phyloP scores from a whole-genome alignment of 1,140 invertebrate species.

The Gonioctena quinquepunctata region DNA sequence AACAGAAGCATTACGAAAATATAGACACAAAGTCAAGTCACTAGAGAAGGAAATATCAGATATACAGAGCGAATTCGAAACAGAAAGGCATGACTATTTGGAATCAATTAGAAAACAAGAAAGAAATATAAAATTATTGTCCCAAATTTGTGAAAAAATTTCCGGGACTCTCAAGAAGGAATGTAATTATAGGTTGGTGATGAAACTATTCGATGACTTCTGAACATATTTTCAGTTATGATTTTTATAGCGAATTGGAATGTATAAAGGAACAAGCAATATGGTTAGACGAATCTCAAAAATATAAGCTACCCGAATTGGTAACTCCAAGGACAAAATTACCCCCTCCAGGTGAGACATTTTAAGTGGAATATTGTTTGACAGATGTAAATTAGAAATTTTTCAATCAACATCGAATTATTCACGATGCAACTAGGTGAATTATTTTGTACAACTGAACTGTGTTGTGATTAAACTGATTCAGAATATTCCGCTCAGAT shows the following conservation, averaged over 20 bases:
- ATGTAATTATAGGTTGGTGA: slow-evolving; percentile 70
- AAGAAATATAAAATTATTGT: slow-evolving; percentile 70
- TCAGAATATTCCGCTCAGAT: too few species aligned
- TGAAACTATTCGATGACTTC: neutral
- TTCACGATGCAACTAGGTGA: too few species aligned
- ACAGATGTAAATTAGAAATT: too few species aligned
- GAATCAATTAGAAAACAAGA: slow-evolving; percentile 83
- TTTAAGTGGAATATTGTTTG: neutral
- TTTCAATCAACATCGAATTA: too few species aligned
- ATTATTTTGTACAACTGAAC: too few species aligned
- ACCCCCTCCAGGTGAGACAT: slow-evolving; percentile 63
- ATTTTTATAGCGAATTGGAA: slow-evolving; percentile 64
- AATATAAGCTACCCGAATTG: slow-evolving; percentile 75
- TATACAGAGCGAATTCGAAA: slow-evolving; percentile 83
- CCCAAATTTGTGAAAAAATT: slow-evolving; percentile 73
- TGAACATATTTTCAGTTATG: neutral
- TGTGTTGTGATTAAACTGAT: too few species aligned
- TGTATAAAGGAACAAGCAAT: slow-evolving; percentile 69
- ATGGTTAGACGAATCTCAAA: slow-evolving; percentile 78
- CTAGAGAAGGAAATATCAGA: slow-evolving; percentile 77
- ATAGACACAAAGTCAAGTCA: slow-evolving; percentile 67
- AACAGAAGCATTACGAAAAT: slow-evolving; percentile 71
- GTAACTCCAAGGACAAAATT: slow-evolving; percentile 67
- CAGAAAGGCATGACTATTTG: slow-evolving; percentile 81
- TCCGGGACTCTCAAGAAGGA: slow-evolving; percentile 73